Percentiles rank a stretch among this genome's conserved stretches.
phyloP scores from a whole-genome alignment of 2,888 invertebrate genomes.

The Lobophora halterata region DNA sequence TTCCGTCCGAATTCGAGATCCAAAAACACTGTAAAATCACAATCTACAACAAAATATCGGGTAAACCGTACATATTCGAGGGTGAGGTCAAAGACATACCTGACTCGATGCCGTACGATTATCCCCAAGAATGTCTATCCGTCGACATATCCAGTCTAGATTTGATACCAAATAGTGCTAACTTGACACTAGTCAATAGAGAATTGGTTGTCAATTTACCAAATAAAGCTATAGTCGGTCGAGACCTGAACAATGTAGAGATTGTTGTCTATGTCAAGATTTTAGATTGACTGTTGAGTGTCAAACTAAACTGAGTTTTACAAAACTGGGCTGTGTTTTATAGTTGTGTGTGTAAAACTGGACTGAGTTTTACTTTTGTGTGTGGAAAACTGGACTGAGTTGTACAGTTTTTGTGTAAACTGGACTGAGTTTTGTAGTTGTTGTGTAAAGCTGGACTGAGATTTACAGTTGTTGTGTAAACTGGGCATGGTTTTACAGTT shows the following conservation, averaged over 20 bases:
- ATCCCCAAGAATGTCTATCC: slow-evolving; percentile 38
- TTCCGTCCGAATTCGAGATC: slow-evolving; percentile 38
- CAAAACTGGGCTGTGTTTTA: too few relatives aligned
- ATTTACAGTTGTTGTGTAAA: too few relatives aligned
- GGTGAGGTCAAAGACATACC: slow-evolving; percentile 46
- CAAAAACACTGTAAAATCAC: slow-evolving; percentile 49
- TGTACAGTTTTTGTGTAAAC: too few relatives aligned
- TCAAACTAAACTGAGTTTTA: too few relatives aligned
- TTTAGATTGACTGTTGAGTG: too few relatives aligned
- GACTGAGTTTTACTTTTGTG: too few relatives aligned
- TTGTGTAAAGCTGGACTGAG: too few relatives aligned
- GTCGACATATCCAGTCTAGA: slow-evolving; percentile 49
- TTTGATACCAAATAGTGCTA: slow-evolving; percentile 56
- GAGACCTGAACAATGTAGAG: slow-evolving; percentile 48
- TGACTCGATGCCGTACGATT: slow-evolving; percentile 41
- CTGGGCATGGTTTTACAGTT: too few relatives aligned
- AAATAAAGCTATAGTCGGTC: slow-evolving; percentile 49
- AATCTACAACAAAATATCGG: slow-evolving; percentile 57
- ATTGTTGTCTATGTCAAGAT: slow-evolving; percentile 50
- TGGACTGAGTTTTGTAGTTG: too few relatives aligned
- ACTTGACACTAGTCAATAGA: slow-evolving; percentile 46
- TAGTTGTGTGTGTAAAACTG: too few relatives aligned
- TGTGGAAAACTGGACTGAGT: too few relatives aligned
- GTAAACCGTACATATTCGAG: slow-evolving; percentile 55
- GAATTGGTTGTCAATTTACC: slow-evolving; percentile 46